Evolutionary conservation across 2,113 vertebrate species (phyloP).

Genomic region (Lagopus muta): DNA sequence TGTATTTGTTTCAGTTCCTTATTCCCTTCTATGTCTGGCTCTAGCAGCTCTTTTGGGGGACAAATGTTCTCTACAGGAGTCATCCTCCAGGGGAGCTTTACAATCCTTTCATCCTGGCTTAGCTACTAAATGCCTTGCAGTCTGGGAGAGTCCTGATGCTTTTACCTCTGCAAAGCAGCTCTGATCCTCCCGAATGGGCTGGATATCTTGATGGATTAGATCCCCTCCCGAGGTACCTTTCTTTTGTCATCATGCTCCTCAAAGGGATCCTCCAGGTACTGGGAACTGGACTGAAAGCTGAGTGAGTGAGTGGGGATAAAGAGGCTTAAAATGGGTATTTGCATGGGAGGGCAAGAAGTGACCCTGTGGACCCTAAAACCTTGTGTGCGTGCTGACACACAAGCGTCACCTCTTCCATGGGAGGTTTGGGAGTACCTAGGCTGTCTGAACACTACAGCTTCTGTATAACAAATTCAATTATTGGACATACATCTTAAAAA

Average conservation of each 20-base stretch:
- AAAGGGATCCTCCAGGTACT: neutral
- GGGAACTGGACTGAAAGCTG: neutral
- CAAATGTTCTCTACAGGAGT: neutral
- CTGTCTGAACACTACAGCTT: neutral
- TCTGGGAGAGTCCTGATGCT: neutral
- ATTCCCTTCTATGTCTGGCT: neutral
- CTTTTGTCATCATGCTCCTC: neutral
- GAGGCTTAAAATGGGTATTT: neutral
- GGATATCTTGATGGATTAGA: neutral
- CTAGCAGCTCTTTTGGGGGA: neutral
- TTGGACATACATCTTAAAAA: neutral
- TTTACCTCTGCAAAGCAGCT: neutral
- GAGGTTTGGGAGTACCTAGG: neutral
- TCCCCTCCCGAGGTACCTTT: neutral
- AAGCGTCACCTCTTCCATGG: neutral
- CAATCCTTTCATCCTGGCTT: neutral
- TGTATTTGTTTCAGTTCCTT: neutral
- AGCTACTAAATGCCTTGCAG: neutral
- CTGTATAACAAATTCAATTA: neutral
- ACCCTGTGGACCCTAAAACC: neutral
- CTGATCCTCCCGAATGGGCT: neutral
- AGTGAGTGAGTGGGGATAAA: neutral
- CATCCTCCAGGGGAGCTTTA: neutral
- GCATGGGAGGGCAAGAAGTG: neutral
- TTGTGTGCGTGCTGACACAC: neutral